Conservation (phyloP, 2,797 vertebrate genomes). For the Parauchenoglanis punctatus region DNA sequence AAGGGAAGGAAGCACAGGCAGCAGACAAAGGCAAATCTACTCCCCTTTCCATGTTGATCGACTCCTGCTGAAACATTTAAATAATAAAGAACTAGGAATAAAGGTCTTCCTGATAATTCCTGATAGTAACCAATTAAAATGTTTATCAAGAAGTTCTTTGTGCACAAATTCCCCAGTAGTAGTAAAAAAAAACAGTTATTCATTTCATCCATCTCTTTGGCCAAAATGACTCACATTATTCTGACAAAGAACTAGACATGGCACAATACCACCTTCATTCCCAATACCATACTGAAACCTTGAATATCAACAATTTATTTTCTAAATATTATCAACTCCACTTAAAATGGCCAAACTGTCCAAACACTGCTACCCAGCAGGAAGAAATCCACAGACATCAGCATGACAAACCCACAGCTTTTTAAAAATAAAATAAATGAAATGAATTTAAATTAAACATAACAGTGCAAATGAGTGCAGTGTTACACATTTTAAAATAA, state of each 20-base stretch:
- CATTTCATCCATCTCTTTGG: constrained; percentile 11
- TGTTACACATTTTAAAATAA: background rate
- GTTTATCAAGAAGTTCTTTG: constrained; percentile 19
- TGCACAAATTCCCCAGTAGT: background rate
- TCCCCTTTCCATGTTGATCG: constrained; percentile 28
- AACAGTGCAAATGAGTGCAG: background rate
- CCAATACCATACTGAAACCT: background rate
- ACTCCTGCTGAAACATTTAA: constrained; percentile 37
- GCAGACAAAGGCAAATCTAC: constrained; percentile 37
- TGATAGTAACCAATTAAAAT: constrained; percentile 27
- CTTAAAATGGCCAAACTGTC: background rate
- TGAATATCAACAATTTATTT: constrained; percentile 8
- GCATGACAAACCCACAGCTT: background rate
- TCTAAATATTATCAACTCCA: background rate
- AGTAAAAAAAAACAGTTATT: background rate
- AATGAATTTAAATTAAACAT: background rate
- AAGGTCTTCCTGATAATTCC: constrained; percentile 8
- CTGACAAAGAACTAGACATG: background rate
- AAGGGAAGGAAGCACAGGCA: constrained; percentile 28
- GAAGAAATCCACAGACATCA: background rate
- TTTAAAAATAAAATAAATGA: background rate
- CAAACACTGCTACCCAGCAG: background rate
- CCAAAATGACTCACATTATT: background rate
- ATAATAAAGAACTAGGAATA: constrained; percentile 26
- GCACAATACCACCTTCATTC: background rate